phyloP scores from a whole-genome alignment of 1,140 invertebrate species.

The Pararge aegeria region DNA sequence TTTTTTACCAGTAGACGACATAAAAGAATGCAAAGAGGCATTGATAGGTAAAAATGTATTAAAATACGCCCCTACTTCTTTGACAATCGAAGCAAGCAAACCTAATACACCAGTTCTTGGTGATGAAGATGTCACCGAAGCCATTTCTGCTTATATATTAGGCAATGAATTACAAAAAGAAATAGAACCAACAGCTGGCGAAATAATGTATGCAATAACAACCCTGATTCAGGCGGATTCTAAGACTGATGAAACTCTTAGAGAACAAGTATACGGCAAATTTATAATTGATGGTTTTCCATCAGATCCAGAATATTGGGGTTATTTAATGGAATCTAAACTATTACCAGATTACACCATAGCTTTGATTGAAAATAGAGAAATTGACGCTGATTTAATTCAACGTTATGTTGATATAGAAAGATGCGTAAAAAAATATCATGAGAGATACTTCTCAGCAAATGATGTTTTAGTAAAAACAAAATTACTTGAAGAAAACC shows the following conservation, averaged over 20 bases:
- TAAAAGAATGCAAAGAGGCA: conserved; percentile 42
- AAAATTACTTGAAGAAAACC: conserved; percentile 37
- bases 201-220: conserved; percentile 64
- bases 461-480: conserved; percentile 56
- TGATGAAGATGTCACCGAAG: conserved; percentile 60
- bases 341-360: conserved; percentile 79
- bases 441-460: conserved; percentile 46
- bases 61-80: conserved; percentile 47
- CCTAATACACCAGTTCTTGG: conserved; percentile 51
- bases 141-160: conserved; percentile 56
- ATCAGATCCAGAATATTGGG: conserved; percentile 71
- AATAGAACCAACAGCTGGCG: conserved; percentile 50
- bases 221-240: conserved; percentile 60
- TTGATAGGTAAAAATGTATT: conserved; percentile 38
- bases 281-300: conserved; percentile 82
- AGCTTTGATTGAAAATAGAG: conserved; percentile 74
- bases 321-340: conserved; percentile 59
- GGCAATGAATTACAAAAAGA: conserved; percentile 63
- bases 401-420: conserved; percentile 49
- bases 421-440: conserved; percentile 49
- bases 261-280: conserved; percentile 61
- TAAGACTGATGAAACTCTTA: conserved; percentile 37
- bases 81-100: conserved; percentile 42
- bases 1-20: conserved; percentile 52
- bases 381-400: conserved; percentile 61